Base-by-base conservation (phyloP, 2,113 vertebrate genomes). In the Calyptomena viridis region DNA sequence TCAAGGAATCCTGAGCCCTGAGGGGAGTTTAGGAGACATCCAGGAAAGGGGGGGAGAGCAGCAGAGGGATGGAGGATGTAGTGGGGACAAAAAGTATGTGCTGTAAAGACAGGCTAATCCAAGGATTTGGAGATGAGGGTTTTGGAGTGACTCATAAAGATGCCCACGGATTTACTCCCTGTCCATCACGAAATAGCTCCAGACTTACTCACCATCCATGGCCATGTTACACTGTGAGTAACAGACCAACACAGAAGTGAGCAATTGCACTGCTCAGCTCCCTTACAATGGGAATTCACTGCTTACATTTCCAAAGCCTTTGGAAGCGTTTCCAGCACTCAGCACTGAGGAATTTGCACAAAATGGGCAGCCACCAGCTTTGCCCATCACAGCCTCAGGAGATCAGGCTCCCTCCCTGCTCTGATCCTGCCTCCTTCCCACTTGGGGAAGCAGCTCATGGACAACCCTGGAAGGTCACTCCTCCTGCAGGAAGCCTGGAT, bases 1-100 rank as follows among this genome's bases (percentile, higher is more conserved):
- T 93, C 25, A 24, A 95, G 81, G 94, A 96, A 96, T 96, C 74
- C 84, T 85, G 87, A 96, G 91, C 95, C 90, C 89, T 67, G 78
- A 91, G 87, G 95, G 93, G 53, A 71, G 14, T 83, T 95, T 47
- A 94, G 75, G 94, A 96, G 94, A 96, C 86, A 73, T 92, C 59
- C 89, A 96, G 94, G 84, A 90, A 95, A 74, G 53, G 27, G 63
- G 73, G 22, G 55, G 68, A 31, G 72, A 92, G 39, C n/a, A 60
- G 37, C 25, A 88, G 80, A 63, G 28, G 68, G 64, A 19, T 37
- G 76, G 58, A 86, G 93, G 85, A 95, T 92, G 59, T 59, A 63
- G 37, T 20, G 67, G 91, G 77, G 89, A 76, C 66, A 63, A 62
- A 28, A 93, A 87, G n/a, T 67, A 59, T 89, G 91, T 60, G 84